These are phyloP conservation scores for Diacarnus erythraeanus DNA, from an alignment of 37 sponge, comb jelly and placozoan genomes.

Conservation along the genomic window DNA sequence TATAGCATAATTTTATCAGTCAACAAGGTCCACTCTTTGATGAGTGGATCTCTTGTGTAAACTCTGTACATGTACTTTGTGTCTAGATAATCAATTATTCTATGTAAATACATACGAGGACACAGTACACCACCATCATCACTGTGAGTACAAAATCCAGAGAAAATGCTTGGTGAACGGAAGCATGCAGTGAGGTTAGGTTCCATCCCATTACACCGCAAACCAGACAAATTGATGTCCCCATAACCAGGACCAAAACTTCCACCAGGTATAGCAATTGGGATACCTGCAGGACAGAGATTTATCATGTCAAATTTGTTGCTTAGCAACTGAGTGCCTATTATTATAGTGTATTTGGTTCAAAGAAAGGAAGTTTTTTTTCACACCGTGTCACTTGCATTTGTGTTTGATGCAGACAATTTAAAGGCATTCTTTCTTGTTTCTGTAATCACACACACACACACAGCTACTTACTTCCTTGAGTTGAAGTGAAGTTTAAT, in stretches of 20 bases:
- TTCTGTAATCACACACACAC: too few relatives aligned
- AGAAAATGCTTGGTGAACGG: background rate
- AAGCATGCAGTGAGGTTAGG: constrained; percentile 8
- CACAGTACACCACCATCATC: constrained; percentile 40
- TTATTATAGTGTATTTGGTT: too few relatives aligned
- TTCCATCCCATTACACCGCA: constrained; percentile 39
- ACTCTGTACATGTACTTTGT: background rate
- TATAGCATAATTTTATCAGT: background rate
- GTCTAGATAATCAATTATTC: background rate
- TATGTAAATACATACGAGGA: constrained; percentile 21
- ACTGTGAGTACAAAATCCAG: constrained; percentile 21
- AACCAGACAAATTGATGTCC: background rate
- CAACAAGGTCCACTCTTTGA: too few relatives aligned
- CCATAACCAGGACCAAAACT: constrained; percentile 37
- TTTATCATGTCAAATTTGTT: background rate
- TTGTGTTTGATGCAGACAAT: too few relatives aligned
- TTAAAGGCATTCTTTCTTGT: too few relatives aligned
- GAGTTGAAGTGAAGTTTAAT: constrained; percentile 12
- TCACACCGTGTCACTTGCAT: too few relatives aligned
- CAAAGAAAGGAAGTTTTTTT: too few relatives aligned
- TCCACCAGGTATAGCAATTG: constrained; percentile 11
- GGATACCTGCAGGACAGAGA: background rate
- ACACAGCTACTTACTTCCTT: background rate
- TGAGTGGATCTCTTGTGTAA: too few relatives aligned
- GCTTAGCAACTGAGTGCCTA: too few relatives aligned